Conservation (phyloP, 1,140 invertebrate species). For the Calliphora vicina region DNA sequence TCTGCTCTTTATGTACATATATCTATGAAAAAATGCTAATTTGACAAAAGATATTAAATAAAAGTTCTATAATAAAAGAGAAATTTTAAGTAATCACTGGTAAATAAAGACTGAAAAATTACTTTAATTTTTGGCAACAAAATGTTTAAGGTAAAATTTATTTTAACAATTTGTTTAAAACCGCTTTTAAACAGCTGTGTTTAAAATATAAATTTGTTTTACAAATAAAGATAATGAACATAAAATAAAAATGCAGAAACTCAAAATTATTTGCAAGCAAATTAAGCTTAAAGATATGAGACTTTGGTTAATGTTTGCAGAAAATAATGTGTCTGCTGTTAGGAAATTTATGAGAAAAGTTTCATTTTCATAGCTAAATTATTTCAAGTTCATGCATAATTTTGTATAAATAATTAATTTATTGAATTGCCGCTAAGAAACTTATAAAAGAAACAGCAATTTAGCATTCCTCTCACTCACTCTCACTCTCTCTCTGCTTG, state of each 20-base stretch:
- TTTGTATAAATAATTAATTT: not conserved
- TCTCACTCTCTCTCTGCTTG: no score
- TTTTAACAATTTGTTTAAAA: no score
- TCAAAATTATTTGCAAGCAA: not conserved
- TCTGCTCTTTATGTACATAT: no score
- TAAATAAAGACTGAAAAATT: not conserved
- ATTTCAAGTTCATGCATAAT: not conserved
- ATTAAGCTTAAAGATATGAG: no score
- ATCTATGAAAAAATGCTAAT: not conserved
- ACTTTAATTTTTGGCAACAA: not conserved
- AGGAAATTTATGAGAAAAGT: not conserved
- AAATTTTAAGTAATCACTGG: not conserved
- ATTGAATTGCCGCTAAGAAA: not conserved
- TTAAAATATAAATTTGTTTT: not conserved
- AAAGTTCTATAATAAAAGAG: not conserved
- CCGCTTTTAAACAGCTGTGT: not conserved
- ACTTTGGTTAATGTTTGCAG: not conserved
- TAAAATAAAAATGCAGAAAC: not conserved
- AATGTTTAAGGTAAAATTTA: no score
- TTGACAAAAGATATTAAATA: not conserved
- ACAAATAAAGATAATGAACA: not conserved
- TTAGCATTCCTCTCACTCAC: no score
- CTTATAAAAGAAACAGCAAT: not conserved
- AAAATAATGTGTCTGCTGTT: not conserved
- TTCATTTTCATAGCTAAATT: not conserved